These are phyloP conservation scores for Philopotamus ludificatus DNA, from an alignment of 1,140 invertebrate species.

Conservation along the genomic window DNA sequence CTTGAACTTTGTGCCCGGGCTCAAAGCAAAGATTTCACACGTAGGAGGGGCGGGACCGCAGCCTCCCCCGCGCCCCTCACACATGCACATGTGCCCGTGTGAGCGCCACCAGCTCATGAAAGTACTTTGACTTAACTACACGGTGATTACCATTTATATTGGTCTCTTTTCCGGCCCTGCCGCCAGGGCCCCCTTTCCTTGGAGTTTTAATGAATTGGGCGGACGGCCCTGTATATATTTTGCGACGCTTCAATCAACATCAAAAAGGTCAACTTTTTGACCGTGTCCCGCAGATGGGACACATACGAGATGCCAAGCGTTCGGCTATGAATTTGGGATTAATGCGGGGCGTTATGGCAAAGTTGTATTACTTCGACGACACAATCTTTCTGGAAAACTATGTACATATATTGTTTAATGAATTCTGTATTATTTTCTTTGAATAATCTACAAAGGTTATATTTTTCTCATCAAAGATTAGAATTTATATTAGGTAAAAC, in stretches of 20 bases:
- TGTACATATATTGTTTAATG: too few species aligned
- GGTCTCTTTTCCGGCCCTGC: conserved; percentile 39
- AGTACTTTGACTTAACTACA: conserved; percentile 42
- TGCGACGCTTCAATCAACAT: conserved; percentile 41
- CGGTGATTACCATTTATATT: conserved; percentile 43
- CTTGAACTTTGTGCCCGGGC: conserved; percentile 20
- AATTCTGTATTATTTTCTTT: too few species aligned
- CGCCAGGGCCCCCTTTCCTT: conserved; percentile 27
- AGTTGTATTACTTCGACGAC: too few species aligned
- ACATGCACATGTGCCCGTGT: conserved; percentile 7
- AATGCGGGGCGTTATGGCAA: too few species aligned
- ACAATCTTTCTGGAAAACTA: too few species aligned
- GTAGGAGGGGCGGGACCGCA: conserved; percentile 15
- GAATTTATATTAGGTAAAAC: too few species aligned
- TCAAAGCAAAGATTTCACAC: conserved; percentile 30
- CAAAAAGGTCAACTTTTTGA: conserved; percentile 41
- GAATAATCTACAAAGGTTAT: too few species aligned
- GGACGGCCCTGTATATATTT: conserved; percentile 35
- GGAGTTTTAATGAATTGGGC: conserved; percentile 41
- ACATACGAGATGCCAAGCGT: too few species aligned
- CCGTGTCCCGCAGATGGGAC: too few species aligned
- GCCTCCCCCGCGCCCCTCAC: background rate
- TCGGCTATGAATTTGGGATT: too few species aligned
- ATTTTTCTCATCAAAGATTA: too few species aligned
- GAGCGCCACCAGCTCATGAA: conserved; percentile 28